Base-by-base conservation (phyloP, 2,797 vertebrate species). In the Eremophila alpestris region DNA sequence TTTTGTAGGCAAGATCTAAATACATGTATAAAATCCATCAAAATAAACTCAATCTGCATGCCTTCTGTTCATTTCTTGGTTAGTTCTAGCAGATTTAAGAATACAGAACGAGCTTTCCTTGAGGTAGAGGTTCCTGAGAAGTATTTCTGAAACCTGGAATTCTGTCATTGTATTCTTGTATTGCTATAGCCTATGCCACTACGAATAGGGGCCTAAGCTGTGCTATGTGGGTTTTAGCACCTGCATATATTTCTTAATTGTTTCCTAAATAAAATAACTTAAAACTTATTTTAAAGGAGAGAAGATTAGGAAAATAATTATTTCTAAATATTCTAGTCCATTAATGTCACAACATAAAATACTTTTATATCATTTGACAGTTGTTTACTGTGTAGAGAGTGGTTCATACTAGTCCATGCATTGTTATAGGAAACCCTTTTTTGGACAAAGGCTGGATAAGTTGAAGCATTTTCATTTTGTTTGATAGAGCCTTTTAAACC, bases 101-200 rank as follows among this genome's bases (percentile, higher is more conserved):
- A 41, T 59, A 29, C 9, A 51, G 17, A 51, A 70, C 11, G 23
- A 15, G 32, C 8, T 74, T 93, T 3, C 5, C 7, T 30, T 68
- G 34, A 59, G 30, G 20, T 17, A 79, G n/a, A 11, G 29, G 10
- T 82, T 63, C 26, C 71, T 64, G 40, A 21, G 8, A 67, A 87
- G 45, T 59, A 64, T 9, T 75, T 29, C 7, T 88, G 64, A 78
- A 90, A 63, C 14, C 11, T 7, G 5, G 23, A 55, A 24, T 40
- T 89, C 73, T 74, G 7, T 27, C 2, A 2, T 51, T 87, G 11
- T 71, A 2, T 36, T 90, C 13, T 54, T 49, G 16, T 1, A 5
- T 56, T 0, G 0, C 48, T 85, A 1, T 40, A 11, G 40, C 77
- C 30, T 17, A 0, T 75, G 76, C 15, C 6, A 15, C 34, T 69